Conservation (phyloP, 2,888 invertebrate species). For the Agrypnus murinus region DNA sequence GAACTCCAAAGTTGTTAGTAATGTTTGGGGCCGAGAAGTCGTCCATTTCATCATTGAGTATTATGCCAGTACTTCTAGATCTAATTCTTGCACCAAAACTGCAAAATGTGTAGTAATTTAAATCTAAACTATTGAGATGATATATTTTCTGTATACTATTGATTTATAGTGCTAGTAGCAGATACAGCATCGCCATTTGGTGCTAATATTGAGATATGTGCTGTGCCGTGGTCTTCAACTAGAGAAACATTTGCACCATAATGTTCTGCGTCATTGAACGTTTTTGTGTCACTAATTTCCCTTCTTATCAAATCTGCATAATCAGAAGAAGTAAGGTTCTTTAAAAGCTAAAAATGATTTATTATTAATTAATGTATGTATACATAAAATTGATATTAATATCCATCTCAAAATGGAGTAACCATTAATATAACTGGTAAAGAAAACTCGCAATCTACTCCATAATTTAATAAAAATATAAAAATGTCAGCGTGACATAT, state of each 20-base stretch:
- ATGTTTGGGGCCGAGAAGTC: constrained; percentile 86
- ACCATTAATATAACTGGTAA: too few species aligned
- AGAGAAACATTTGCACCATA: constrained; percentile 81
- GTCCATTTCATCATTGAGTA: constrained; percentile 93
- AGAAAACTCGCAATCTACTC: too few species aligned
- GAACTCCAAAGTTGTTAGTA: constrained; percentile 81
- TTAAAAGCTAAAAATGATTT: constrained; percentile 79
- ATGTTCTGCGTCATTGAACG: constrained; percentile 79
- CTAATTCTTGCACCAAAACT: constrained; percentile 89
- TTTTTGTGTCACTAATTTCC: constrained; percentile 74
- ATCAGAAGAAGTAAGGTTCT: constrained; percentile 77
- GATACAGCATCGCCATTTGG: constrained; percentile 93
- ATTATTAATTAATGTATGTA: too few species aligned
- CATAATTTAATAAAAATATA: too few species aligned
- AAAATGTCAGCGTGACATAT: too few species aligned
- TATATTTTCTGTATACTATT: constrained; percentile 86
- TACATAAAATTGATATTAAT: too few species aligned
- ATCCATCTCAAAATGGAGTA: too few species aligned
- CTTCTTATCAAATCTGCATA: constrained; percentile 76
- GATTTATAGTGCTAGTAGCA: constrained; percentile 92
- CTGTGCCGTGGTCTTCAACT: constrained; percentile 89
- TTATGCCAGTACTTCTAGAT: constrained; percentile 85
- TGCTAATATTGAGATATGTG: constrained; percentile 89
- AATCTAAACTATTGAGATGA: neutral
- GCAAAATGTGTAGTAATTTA: constrained; percentile 56